These are phyloP conservation scores for Orthosia gracilis DNA, from an alignment of 2,888 invertebrate species.

Conservation along the genomic window DNA sequence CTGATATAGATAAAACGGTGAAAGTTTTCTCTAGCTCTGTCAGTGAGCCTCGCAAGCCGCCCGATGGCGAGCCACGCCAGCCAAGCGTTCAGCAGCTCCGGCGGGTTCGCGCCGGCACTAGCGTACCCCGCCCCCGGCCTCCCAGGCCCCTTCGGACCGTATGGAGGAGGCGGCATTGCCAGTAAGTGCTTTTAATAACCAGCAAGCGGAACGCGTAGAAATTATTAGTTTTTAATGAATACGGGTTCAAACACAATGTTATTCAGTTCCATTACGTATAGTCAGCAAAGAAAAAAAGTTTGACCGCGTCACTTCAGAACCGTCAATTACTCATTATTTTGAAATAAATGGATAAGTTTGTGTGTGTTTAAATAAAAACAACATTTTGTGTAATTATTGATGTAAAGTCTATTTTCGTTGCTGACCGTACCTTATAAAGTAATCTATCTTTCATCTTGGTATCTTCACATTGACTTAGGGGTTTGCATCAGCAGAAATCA, in stretches of 20 bases:
- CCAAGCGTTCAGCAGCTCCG: constrained; percentile 34
- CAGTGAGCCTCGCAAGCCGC: constrained; percentile 52
- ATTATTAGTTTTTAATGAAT: background rate
- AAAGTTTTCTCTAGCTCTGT: constrained; percentile 54
- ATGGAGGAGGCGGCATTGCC: constrained; percentile 1
- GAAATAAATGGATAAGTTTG: too few relatives aligned
- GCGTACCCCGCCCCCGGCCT: background rate
- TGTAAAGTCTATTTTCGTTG: background rate
- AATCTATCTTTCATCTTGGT: background rate
- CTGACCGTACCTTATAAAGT: constrained; percentile 3
- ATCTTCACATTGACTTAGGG: background rate
- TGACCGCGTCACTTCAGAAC: background rate
- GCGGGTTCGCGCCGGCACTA: background rate
- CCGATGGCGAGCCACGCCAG: constrained; percentile 54
- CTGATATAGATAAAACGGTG: background rate
- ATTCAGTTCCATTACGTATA: constrained; percentile 18
- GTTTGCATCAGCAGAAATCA: constrained; percentile 1
- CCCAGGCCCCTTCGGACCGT: background rate
- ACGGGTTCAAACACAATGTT: background rate
- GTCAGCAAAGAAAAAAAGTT: constrained; percentile 8
- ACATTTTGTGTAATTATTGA: background rate
- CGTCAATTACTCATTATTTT: too few relatives aligned
- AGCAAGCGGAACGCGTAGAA: constrained; percentile 7
- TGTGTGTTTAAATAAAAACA: too few relatives aligned
- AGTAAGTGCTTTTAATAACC: constrained; percentile 32